These are phyloP conservation scores for Grallaria varia DNA, from an alignment of 2,113 vertebrate species.

Conservation along the genomic window DNA sequence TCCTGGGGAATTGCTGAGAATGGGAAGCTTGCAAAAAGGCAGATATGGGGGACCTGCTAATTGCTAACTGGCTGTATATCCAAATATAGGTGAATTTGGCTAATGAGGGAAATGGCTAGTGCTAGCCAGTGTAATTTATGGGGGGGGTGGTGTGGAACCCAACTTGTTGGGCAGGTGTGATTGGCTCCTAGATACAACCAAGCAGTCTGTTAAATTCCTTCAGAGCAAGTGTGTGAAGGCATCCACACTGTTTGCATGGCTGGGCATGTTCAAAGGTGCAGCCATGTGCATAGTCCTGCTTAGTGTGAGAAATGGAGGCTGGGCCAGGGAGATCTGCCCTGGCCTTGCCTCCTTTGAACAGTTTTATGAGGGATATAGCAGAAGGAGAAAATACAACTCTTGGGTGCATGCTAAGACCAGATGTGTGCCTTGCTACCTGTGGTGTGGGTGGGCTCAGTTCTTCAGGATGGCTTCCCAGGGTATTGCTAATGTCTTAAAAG, in stretches of 20 bases:
- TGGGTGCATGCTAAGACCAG: background rate
- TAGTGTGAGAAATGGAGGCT: background rate
- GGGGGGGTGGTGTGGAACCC: rapidly evolving
- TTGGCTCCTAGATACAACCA: background rate
- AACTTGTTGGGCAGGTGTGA: background rate
- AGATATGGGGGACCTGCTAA: background rate
- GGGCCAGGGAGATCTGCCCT: background rate
- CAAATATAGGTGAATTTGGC: background rate
- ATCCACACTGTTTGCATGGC: background rate
- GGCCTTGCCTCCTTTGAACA: background rate
- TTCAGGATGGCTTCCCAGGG: background rate
- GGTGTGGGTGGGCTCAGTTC: background rate
- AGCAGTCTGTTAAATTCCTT: background rate
- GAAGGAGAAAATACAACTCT: background rate
- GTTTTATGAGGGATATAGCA: background rate
- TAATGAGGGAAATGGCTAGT: background rate
- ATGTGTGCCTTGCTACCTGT: rapidly evolving
- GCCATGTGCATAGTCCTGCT: background rate
- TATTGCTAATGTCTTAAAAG: background rate
- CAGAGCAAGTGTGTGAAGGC: background rate
- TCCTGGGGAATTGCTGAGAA: background rate
- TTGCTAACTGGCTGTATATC: background rate
- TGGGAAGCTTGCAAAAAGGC: background rate
- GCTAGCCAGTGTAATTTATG: background rate
- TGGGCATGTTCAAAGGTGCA: background rate